Percentiles rank a stretch among this genome's conserved stretches.
Conservation (phyloP, 1,140 invertebrate genomes). For the Penaeus indicus region DNA sequence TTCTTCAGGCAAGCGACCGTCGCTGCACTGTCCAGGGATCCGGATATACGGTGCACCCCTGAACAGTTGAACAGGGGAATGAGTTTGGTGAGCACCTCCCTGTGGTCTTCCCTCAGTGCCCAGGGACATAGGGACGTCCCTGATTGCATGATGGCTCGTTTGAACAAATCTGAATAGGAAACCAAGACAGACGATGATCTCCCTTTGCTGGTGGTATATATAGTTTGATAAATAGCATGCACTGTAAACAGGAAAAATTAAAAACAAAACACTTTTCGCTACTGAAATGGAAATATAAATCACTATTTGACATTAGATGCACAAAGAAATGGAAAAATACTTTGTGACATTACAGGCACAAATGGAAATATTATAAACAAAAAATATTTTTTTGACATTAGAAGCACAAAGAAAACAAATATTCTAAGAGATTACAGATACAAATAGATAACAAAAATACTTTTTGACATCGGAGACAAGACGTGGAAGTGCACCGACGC, state of each 20-base stretch:
- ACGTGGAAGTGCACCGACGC: slow-evolving; percentile 75
- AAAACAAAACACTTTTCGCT: too few relatives aligned
- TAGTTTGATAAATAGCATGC: neutral
- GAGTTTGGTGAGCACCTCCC: neutral
- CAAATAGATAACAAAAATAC: neutral
- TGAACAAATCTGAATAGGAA: slow-evolving; percentile 50
- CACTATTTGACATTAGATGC: too few relatives aligned
- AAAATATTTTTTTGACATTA: too few relatives aligned
- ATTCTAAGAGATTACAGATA: neutral
- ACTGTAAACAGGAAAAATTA: neutral
- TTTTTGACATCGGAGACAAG: slow-evolving; percentile 71
- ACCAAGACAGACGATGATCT: neutral
- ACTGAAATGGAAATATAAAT: too few relatives aligned
- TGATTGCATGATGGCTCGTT: slow-evolving; percentile 65
- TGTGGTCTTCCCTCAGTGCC: slow-evolving; percentile 26
- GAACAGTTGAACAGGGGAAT: slow-evolving; percentile 24
- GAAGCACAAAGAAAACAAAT: too few relatives aligned
- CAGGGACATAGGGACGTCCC: slow-evolving; percentile 44
- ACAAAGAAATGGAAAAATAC: too few relatives aligned
- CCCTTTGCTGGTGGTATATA: too few relatives aligned
- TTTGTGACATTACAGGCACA: too few relatives aligned
- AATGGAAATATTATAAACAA: too few relatives aligned
- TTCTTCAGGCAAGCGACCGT: neutral
- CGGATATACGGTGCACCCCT: neutral
- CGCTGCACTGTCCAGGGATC: neutral